A percentile compares a stretch with the other conserved stretches of the same genome.
Conservation (phyloP, 64 coral and sea anemone genomes). For the Pocillopora verrucosa region DNA sequence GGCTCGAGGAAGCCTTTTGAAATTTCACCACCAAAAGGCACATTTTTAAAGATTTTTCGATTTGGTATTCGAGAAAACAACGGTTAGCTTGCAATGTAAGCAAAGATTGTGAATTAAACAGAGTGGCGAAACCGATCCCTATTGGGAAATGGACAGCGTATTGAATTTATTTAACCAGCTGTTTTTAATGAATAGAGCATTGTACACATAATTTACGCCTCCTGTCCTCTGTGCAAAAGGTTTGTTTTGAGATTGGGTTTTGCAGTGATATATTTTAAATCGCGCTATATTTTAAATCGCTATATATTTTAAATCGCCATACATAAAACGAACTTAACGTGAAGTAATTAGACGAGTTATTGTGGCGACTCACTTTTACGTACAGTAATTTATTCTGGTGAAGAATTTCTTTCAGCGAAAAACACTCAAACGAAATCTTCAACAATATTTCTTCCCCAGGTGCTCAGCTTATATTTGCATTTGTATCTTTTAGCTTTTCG, state of each 20-base stretch:
- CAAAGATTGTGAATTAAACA: neutral
- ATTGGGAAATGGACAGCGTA: neutral
- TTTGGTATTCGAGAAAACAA: neutral
- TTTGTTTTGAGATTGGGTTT: neutral
- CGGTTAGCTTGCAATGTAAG: neutral
- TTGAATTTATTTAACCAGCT: neutral
- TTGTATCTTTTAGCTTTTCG: no score
- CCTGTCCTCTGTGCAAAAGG: neutral
- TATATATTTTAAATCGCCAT: no score
- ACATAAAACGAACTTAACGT: no score
- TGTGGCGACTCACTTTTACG: no score
- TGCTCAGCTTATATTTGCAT: no score
- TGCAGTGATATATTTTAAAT: neutral
- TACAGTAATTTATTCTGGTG: no score
- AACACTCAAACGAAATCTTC: no score
- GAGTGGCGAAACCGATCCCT: neutral
- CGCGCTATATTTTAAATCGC: neutral
- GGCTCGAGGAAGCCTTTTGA: neutral
- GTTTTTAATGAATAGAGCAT: constrained; percentile 6
- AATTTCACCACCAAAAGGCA: no score
- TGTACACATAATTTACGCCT: neutral
- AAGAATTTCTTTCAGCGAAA: no score
- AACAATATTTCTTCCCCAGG: no score
- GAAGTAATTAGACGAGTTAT: no score
- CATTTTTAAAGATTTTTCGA: neutral